Evolutionary conservation across 2,888 invertebrate species (phyloP).

Genomic region (Heteropelma amictum): DNA sequence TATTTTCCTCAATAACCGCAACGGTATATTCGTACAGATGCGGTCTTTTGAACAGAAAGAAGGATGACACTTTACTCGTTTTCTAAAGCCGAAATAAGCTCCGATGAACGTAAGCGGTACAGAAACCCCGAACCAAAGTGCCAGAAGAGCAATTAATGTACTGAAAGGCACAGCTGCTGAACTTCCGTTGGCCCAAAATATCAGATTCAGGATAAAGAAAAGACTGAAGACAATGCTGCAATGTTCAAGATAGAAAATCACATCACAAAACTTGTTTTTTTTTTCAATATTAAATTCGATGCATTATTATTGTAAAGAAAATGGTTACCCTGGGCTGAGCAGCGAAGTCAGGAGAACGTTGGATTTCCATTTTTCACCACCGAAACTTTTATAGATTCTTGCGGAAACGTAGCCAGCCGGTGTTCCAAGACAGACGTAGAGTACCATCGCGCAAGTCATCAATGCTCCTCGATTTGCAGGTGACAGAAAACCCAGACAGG

Average conservation of each 20-base stretch:
- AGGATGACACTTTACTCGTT: constrained; percentile 93
- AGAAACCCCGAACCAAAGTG: constrained; percentile 99
- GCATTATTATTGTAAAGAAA: background rate
- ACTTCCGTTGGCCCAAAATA: constrained; percentile 97
- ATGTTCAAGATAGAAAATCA: constrained; percentile 51
- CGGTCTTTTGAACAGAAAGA: no score
- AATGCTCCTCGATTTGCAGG: constrained; percentile 99
- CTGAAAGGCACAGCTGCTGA: constrained; percentile 98
- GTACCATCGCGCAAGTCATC: constrained; percentile 98
- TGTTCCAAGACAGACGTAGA: constrained; percentile 97
- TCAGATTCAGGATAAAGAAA: constrained; percentile 97
- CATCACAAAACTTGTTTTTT: constrained; percentile 17
- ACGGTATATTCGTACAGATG: no score
- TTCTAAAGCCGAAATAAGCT: constrained; percentile 98
- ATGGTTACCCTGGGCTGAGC: constrained; percentile 94
- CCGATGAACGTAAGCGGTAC: constrained; percentile 98
- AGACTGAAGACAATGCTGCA: constrained; percentile 95
- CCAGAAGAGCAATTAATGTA: constrained; percentile 94
- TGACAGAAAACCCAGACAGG: constrained; percentile 98
- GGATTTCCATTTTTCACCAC: constrained; percentile 99
- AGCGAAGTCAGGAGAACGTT: constrained; percentile 98
- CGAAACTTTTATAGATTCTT: constrained; percentile 98
- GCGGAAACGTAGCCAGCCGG: constrained; percentile 98
- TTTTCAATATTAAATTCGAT: background rate
- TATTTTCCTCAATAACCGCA: background rate